Percentiles rank a stretch among this genome's conserved stretches.
Conservation (phyloP, 2,888 invertebrate genomes). For the Pseudoips prasinana region DNA sequence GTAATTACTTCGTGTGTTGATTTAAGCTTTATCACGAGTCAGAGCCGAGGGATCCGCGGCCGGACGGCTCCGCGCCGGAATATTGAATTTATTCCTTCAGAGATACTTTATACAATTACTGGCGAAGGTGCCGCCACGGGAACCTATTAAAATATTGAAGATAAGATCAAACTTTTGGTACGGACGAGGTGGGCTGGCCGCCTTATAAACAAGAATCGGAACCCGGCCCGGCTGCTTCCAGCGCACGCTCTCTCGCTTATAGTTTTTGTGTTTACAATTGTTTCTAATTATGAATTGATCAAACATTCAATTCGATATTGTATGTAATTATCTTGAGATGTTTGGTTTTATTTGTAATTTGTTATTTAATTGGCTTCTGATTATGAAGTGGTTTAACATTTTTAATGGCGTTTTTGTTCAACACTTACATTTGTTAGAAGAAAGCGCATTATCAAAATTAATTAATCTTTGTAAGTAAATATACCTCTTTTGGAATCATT, state of each 20-base stretch:
- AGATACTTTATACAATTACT: conserved; percentile 73
- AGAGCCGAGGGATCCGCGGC: conserved; percentile 45
- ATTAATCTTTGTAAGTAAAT: too few relatives aligned
- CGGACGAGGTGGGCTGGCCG: conserved; percentile 72
- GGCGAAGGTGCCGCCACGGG: conserved; percentile 74
- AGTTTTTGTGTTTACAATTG: conserved; percentile 74
- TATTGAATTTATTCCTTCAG: conserved; percentile 70
- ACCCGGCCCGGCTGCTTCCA: conserved; percentile 65
- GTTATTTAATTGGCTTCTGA: conserved; percentile 73
- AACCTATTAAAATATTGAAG: conserved; percentile 79
- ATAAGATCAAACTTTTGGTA: conserved; percentile 77
- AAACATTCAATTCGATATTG: conserved; percentile 74
- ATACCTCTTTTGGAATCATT: too few relatives aligned
- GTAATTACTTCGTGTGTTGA: conserved; percentile 80
- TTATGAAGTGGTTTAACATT: conserved; percentile 52
- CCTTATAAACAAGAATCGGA: conserved; percentile 66
- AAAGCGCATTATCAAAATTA: too few relatives aligned
- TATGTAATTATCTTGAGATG: conserved; percentile 66
- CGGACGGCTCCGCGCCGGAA: conserved; percentile 47
- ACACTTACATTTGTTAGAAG: conserved; percentile 5
- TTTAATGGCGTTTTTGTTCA: conserved; percentile 39
- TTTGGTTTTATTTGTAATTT: conserved; percentile 71
- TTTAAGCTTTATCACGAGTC: conserved; percentile 74
- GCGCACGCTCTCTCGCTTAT: conserved; percentile 54
- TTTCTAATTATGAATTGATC: conserved; percentile 75